phyloP scores from a whole-genome alignment of 2,797 vertebrate genomes.

The Chaetophractus vellerosus region DNA sequence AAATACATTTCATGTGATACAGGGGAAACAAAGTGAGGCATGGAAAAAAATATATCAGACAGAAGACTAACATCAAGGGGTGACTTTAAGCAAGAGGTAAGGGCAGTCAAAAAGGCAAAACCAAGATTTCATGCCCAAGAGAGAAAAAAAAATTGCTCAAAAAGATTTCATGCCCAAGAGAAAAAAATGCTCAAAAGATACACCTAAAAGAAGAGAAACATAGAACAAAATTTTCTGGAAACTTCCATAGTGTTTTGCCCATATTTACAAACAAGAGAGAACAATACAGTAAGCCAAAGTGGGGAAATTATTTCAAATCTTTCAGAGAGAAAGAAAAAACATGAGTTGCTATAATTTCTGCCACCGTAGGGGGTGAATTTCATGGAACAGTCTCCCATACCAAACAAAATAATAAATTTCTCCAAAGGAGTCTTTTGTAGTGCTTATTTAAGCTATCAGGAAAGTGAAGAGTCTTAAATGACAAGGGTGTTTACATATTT shows the following conservation, averaged over 20 bases:
- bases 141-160: background rate
- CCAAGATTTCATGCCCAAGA: background rate
- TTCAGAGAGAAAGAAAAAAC: slow-evolving; percentile 39
- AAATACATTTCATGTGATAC: slow-evolving; percentile 16
- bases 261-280: slow-evolving; percentile 55
- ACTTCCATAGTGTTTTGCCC: background rate
- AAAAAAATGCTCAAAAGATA: background rate
- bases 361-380: slow-evolving; percentile 70
- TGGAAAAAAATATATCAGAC: background rate
- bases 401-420: slow-evolving; percentile 79
- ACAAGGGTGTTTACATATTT: slow-evolving; percentile 83
- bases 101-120: background rate
- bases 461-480: slow-evolving; percentile 83
- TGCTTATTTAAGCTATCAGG: slow-evolving; percentile 83
- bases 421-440: slow-evolving; percentile 79
- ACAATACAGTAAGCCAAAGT: slow-evolving; percentile 45
- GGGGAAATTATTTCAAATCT: slow-evolving; percentile 56
- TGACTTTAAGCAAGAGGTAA: background rate
- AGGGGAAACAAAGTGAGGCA: background rate
- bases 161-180: background rate
- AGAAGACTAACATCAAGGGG: background rate
- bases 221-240: background rate
- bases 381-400: slow-evolving; percentile 48
- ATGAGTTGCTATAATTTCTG: slow-evolving; percentile 56
- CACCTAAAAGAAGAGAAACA: background rate